These are phyloP conservation scores for Bibio marci DNA, from an alignment of 2,888 invertebrate species.

Conservation along the genomic window DNA sequence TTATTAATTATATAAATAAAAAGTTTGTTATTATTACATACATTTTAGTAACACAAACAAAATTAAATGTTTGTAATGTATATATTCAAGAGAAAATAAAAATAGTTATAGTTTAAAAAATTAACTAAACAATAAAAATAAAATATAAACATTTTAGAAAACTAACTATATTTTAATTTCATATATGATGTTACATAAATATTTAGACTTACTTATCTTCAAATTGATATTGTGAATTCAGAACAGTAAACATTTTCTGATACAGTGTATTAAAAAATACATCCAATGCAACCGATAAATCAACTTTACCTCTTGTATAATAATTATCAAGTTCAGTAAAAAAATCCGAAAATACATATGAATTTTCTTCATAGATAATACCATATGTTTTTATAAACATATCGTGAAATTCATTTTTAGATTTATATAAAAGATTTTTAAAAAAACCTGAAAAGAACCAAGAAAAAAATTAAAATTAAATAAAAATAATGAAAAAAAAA, in stretches of 20 bases:
- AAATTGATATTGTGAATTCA: constrained; percentile 84
- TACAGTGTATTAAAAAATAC: constrained; percentile 84
- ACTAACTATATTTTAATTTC: too few species aligned
- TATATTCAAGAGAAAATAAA: too few species aligned
- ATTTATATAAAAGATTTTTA: constrained; percentile 62
- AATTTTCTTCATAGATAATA: constrained; percentile 83
- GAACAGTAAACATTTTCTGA: constrained; percentile 89
- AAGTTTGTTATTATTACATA: too few species aligned
- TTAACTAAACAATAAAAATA: too few species aligned
- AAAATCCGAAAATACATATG: constrained; percentile 80
- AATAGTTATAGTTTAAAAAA: too few species aligned
- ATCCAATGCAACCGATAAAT: constrained; percentile 76
- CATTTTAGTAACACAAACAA: too few species aligned
- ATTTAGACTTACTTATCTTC: constrained; percentile 53
- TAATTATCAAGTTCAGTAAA: constrained; percentile 81
- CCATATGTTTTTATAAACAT: constrained; percentile 96
- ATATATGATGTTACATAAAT: too few species aligned
- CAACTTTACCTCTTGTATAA: constrained; percentile 67
- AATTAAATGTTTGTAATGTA: too few species aligned
- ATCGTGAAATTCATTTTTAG: constrained; percentile 74
- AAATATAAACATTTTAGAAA: too few species aligned
- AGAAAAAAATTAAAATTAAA: too few species aligned
- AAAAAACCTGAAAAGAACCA: constrained; percentile 61
- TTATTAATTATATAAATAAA: too few species aligned
- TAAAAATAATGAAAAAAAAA: too few species aligned